These are phyloP conservation scores for Dendrocincla tyrannina DNA, from an alignment of 2,797 vertebrate species.

Conservation along the genomic window DNA sequence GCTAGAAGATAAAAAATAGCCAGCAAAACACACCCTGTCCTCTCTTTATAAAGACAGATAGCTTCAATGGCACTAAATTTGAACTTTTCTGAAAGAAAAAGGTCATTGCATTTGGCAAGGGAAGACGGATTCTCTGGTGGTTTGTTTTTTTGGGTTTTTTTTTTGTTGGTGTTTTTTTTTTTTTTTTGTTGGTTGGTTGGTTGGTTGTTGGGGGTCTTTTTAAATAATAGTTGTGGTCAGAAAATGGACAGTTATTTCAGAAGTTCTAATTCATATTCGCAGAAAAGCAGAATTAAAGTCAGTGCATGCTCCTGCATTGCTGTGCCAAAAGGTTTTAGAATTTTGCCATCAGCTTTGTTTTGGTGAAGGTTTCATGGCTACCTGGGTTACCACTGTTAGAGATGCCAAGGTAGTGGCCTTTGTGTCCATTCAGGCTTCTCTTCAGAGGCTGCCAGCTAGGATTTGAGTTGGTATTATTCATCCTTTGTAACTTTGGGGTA, in stretches of 20 bases:
- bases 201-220: neutral
- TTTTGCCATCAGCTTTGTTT: neutral
- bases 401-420: neutral
- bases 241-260: neutral
- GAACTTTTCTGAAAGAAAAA: neutral
- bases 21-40: neutral
- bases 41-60: neutral
- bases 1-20: neutral
- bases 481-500: rapidly evolving
- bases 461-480: neutral
- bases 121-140: neutral
- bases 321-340: neutral
- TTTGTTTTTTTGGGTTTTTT: too few species aligned
- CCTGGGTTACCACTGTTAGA: neutral
- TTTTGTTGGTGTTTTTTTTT: too few species aligned
- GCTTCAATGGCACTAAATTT: neutral
- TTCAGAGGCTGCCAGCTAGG: neutral
- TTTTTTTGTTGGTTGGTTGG: too few species aligned
- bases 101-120: neutral
- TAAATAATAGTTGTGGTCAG: neutral
- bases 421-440: neutral
- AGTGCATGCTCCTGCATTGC: neutral
- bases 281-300: neutral
- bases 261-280: neutral
- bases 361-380: neutral